Base-by-base conservation (phyloP, 2,113 vertebrate species). In the Phoenicopterus ruber region DNA sequence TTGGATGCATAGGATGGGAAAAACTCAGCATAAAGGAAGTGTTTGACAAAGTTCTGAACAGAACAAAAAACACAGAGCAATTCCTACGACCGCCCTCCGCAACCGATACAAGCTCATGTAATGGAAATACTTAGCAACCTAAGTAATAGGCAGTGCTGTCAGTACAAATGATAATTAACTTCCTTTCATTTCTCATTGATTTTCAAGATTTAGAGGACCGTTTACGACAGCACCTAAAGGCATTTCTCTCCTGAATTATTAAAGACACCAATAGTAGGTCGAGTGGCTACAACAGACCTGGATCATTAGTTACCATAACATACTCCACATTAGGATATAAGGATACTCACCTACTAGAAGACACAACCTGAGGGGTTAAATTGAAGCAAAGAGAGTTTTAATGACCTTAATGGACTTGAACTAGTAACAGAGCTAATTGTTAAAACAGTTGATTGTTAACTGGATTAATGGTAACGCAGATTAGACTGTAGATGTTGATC, bases 121-220 rank as follows among this genome's bases (percentile, higher is more conserved):
- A 74, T 59, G 18, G 79, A 74, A 92, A 84, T 50, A 89, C 59
- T 88, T 15, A 57, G 79, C 66, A 95, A 81, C 57, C 55, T 86
- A 88, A 96, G 76, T 92, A 95, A 93, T 44, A 93, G 69, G 49
- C 63, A 92, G 34, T 40, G 36, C 80, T 88, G 86, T 73, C 55
- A 81, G 59, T 77, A 92, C 22, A 78, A 86, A 86, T 86, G 74
- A 55, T 57, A 91, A 95, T 69, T 84, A 94, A 94, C 47, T 86
- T 93, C n/a, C 61, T 67, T 87, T 86, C 49, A 90, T 88, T 96
- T 94, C 76, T 57, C 80, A 94, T 84, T 79, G 65, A 92, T 92
- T 92, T 93, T 81, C 59, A 72, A 88, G 80, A 90, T 86, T 86
- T 63, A 93, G 72, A 92, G 67, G 42, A 86, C 69, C 63, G 40